Base-by-base conservation (phyloP, 1,140 invertebrate genomes). In the Diorhabda elongata region DNA sequence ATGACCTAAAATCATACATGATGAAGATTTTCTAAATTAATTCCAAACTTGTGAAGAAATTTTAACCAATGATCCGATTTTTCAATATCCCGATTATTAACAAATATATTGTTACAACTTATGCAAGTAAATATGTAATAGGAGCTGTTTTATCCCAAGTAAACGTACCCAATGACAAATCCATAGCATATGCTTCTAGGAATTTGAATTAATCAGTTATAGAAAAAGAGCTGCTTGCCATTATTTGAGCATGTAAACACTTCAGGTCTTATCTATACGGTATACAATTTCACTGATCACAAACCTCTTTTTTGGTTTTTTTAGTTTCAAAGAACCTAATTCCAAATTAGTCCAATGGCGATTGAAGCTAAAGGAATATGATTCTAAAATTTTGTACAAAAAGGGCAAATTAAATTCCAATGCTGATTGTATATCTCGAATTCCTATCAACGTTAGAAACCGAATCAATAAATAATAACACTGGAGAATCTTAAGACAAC, bases 321-420 rank as follows among this genome's bases (percentile, higher is more conserved):
- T 67, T 6, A 57, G 43, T 52, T n/a, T 72, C 52, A 72, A 70
- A 70, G 64, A 72, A 41, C 56, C 71, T 47, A 73, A 73, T 64
- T 66, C 58, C 5, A 64, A 59, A 66, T 52, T 72, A 41, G 57
- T 67, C 6, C 61, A 56, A 61, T 72, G 70, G 62, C 42, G 63
- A 9, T 42, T 70, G 4, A 61, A 58, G 52, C 47, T 70, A 63
- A 64, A 70, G 45, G 69, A 70, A 62, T 70, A 61, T 11, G 64
- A 70, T 61, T 70, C 52, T 41, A 41, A 67, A 67, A 67, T 70
- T 64, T 4, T 43, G 26, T 70, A 70, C 44, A 70, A 67, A 67
- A 70, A 70, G 56, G 64, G 64, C 3, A 67, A 70, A 70, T 7
- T 43, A 42, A 70, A 70, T 61, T 7, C 52, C 8, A 64, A 57